A percentile compares a stretch with the other conserved stretches of the same genome.
Conservation (phyloP, 2,888 invertebrate genomes). For the Caenorhabditis auriculariae region DNA sequence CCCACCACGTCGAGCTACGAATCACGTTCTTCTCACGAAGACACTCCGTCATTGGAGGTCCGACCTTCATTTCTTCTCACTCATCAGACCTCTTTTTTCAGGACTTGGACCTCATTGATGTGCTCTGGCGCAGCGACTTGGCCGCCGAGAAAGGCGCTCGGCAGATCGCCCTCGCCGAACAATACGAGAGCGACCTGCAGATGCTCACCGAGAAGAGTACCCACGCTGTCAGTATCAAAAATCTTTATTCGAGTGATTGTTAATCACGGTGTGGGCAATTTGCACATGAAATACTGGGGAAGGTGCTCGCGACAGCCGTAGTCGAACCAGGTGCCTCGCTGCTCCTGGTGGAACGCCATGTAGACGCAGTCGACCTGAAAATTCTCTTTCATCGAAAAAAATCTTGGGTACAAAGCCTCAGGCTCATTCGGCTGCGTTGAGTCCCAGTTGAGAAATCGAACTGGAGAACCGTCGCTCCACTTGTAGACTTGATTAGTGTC, state of each 20-base stretch:
- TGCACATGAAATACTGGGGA: slow-evolving; percentile 59
- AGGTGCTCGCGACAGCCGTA: slow-evolving; percentile 54
- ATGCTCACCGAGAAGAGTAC: slow-evolving; percentile 54
- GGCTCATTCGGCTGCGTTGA: slow-evolving; percentile 57
- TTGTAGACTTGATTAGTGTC: slow-evolving; percentile 47
- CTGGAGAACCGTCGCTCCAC: slow-evolving; percentile 51
- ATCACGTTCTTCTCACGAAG: not conserved
- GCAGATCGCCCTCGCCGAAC: slow-evolving; percentile 37
- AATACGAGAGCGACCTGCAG: slow-evolving; percentile 54
- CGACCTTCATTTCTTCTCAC: not conserved
- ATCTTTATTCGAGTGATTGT: not conserved
- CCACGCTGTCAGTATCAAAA: slow-evolving; percentile 13
- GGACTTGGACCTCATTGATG: slow-evolving; percentile 62
- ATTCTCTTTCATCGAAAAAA: slow-evolving; percentile 10
- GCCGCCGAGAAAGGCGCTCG: slow-evolving; percentile 32
- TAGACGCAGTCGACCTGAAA: slow-evolving; percentile 55
- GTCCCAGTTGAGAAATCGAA: slow-evolving; percentile 57
- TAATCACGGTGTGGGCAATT: slow-evolving; percentile 40
- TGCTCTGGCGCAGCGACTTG: slow-evolving; percentile 61
- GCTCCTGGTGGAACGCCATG: slow-evolving; percentile 60
- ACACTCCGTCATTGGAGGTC: not conserved
- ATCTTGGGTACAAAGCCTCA: slow-evolving; percentile 9
- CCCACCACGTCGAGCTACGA: slow-evolving; percentile 2
- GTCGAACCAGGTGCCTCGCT: slow-evolving; percentile 60
- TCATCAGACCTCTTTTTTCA: slow-evolving; percentile 19